Evolutionary conservation across 1,140 invertebrate species (phyloP), one percentile per base, ranked within the genome.

Genomic region (Drosophila seguyi): DNA sequence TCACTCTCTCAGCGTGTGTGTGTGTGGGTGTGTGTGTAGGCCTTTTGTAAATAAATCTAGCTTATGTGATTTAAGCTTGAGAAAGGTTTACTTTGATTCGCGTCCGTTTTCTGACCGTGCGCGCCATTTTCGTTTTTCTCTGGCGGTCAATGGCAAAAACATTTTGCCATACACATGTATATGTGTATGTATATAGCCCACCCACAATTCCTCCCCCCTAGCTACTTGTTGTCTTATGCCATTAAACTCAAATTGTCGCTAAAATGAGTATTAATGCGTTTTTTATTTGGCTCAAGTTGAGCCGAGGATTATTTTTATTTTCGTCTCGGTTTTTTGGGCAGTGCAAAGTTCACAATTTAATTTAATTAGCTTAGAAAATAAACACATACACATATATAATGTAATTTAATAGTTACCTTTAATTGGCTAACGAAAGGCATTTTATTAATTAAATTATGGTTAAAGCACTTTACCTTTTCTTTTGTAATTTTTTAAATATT

Each of bases 11-110:
- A n/a, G n/a, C 1, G 8, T 10, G 0, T 0, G 10, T 3, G 7
- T 16, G 4, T 13, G 31, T 69, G 31, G 13, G 14, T 41, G 14
- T 66, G 45, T 68, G 41, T 55, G 67, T 73, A 44, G 18, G 79
- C 48, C 84, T 90, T 88, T 90, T 88, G 85, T 88, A 81, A 79
- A 88, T 88, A 88, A 88, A 88, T 88, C 81, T 88, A 88, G 75
- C 76, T 88, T 76, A 86, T 86, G 71, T 61, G 84, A 78, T 83
- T 76, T 60, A 73, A 61, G 81, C 78, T 90, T 81, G 85, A 84
- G 85, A 90, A 90, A 90, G 85, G 85, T 90, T 90, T 90, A 81
- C 74, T 79, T 81, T 90, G 67, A 74, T 85, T 90, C 31, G 86
- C 81, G 65, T 82, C 62, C 79, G 75, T 58, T 79, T 75, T 61